Evolutionary conservation across 2,113 vertebrate species (phyloP).

Genomic region (Anser brachyrhynchus): DNA sequence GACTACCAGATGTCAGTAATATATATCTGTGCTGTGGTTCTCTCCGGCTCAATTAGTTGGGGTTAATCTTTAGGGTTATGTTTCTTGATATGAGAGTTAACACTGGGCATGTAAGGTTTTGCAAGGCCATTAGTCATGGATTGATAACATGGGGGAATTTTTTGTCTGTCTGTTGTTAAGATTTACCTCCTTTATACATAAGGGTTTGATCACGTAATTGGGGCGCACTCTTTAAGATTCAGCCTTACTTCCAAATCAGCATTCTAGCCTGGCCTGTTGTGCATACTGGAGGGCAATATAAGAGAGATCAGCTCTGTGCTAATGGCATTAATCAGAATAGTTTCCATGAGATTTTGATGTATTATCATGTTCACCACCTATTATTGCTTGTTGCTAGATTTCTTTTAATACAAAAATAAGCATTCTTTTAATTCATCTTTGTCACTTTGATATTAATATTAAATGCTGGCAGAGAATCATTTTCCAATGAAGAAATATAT

Average conservation of each 20-base stretch:
- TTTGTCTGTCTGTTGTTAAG: background rate
- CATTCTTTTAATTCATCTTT: background rate
- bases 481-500: conserved; percentile 25
- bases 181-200: background rate
- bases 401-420: conserved; percentile 19
- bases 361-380: background rate
- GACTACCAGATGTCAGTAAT: background rate
- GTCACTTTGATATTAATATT: conserved; percentile 36
- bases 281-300: background rate
- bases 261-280: background rate
- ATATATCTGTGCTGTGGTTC: background rate
- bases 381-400: conserved; percentile 32
- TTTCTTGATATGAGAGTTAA: background rate
- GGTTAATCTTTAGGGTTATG: background rate
- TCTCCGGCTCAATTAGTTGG: background rate
- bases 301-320: background rate
- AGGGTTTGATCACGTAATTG: background rate
- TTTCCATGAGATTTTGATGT: conserved; percentile 19
- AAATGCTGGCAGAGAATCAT: background rate
- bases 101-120: background rate
- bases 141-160: background rate
- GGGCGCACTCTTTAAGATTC: background rate
- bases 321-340: conserved; percentile 32
- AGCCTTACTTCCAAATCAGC: background rate
- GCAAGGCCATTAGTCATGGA: background rate